Conservation (phyloP, 2,888 invertebrate species). For the Boloria euphrosyne region DNA sequence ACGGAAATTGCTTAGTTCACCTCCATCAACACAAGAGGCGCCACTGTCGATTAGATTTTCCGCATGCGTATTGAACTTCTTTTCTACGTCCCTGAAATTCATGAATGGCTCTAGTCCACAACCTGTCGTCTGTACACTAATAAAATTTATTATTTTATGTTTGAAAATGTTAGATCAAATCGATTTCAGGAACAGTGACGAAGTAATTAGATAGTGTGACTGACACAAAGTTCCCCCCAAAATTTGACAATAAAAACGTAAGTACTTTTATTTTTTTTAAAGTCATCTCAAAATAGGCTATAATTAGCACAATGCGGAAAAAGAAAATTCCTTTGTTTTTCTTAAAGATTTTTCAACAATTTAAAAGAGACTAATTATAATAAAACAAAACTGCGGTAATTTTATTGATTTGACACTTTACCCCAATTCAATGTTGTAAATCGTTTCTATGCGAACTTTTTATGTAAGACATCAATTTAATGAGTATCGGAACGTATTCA, state of each 20-base stretch:
- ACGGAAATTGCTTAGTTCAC: slow-evolving; percentile 2
- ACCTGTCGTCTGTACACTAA: slow-evolving; percentile 64
- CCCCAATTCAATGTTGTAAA: slow-evolving; percentile 60
- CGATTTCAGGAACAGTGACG: slow-evolving; percentile 58
- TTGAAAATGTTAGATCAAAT: slow-evolving; percentile 71
- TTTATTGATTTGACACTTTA: slow-evolving; percentile 79
- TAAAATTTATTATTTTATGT: slow-evolving; percentile 66
- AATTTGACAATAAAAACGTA: slow-evolving; percentile 69
- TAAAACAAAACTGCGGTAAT: slow-evolving; percentile 81
- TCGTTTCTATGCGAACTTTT: slow-evolving; percentile 62
- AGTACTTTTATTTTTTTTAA: slow-evolving; percentile 47
- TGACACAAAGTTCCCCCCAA: slow-evolving; percentile 56
- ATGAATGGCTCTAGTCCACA: slow-evolving; percentile 75
- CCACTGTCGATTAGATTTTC: slow-evolving; percentile 43
- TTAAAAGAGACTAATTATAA: slow-evolving; percentile 41
- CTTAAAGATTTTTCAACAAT: not conserved
- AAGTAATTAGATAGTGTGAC: slow-evolving; percentile 73
- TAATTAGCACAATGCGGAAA: slow-evolving; percentile 14
- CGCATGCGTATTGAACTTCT: slow-evolving; percentile 69
- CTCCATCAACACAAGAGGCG: slow-evolving; percentile 45
- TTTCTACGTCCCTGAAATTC: slow-evolving; percentile 65
- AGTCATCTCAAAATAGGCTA: slow-evolving; percentile 10
- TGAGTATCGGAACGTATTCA: slow-evolving; percentile 20
- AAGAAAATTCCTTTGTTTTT: slow-evolving; percentile 11
- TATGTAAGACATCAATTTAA: slow-evolving; percentile 44